Evolutionary conservation across 2,797 vertebrate genomes (phyloP).

Genomic region (Phyllotis vaccarum): DNA sequence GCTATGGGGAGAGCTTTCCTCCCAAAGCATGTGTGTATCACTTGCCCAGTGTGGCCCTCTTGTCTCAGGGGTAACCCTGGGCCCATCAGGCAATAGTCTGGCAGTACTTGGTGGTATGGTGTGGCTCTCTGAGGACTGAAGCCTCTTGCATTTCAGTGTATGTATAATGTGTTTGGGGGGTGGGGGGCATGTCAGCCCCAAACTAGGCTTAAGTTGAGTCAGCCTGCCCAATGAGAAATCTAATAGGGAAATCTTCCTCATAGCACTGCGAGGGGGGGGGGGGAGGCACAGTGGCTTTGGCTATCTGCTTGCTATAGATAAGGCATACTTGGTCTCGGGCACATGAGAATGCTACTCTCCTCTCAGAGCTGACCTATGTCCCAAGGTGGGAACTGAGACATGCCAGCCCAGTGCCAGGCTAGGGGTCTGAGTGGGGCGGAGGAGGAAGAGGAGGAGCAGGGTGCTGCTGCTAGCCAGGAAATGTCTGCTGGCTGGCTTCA

Average conservation of each 20-base stretch:
- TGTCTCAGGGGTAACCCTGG: background rate
- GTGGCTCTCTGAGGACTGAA: background rate
- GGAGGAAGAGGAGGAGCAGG: slow-evolving; percentile 52
- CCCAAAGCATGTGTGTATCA: background rate
- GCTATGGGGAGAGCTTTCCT: background rate
- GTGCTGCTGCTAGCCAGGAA: slow-evolving; percentile 74
- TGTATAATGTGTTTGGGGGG: background rate
- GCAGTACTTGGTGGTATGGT: background rate
- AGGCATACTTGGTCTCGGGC: background rate
- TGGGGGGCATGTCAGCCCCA: background rate
- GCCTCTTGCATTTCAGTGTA: background rate
- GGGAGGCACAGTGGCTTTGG: too few relatives aligned
- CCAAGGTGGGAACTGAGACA: slow-evolving; percentile 15
- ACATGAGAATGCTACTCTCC: background rate
- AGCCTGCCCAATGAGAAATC: background rate
- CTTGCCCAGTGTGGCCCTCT: background rate
- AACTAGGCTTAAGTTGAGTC: background rate
- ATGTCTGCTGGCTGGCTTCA: slow-evolving; percentile 66
- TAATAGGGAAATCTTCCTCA: background rate
- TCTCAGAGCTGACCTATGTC: background rate
- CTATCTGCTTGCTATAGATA: background rate
- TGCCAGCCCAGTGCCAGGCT: background rate
- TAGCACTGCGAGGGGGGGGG: background rate
- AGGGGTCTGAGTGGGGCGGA: background rate
- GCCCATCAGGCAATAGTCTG: background rate